Evolutionary conservation across 2,888 invertebrate species (phyloP).

Genomic region (Euspilapteryx auroguttella): DNA sequence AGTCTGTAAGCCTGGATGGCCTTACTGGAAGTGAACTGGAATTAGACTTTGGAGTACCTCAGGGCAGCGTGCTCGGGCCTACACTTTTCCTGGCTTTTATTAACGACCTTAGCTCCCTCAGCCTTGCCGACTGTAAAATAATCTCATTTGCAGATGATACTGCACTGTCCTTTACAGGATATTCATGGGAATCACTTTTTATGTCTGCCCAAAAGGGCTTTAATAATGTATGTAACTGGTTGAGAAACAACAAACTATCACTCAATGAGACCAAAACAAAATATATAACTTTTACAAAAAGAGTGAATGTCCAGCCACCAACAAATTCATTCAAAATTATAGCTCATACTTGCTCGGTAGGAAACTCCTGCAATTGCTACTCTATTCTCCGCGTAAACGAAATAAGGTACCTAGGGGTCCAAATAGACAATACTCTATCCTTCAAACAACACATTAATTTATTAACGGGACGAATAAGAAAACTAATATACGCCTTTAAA

Average conservation of each 20-base stretch:
- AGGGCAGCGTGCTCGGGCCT: conserved; percentile 1
- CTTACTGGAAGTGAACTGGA: too few species aligned
- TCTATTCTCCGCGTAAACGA: background rate
- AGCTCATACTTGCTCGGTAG: background rate
- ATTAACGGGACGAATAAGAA: background rate
- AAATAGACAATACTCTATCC: background rate
- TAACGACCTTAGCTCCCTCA: background rate
- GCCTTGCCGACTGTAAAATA: background rate
- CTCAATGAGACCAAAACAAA: conserved; percentile 1
- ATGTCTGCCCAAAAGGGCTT: background rate
- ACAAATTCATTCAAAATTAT: background rate
- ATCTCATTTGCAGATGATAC: conserved; percentile 3
- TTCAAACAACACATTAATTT: background rate
- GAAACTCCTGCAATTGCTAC: background rate
- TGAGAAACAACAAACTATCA: background rate
- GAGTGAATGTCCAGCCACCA: background rate
- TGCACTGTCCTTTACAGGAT: background rate
- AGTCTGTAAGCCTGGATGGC: background rate
- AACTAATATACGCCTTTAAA: conserved; percentile 1
- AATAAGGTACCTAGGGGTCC: conserved; percentile 2
- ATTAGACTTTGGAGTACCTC: background rate
- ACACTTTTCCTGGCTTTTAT: conserved; percentile 1
- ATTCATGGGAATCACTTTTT: conserved; percentile 1
- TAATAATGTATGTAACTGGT: background rate
- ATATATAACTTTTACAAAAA: conserved; percentile 2